These are phyloP conservation scores for Hippopotamus amphibius DNA, from an alignment of 2,113 vertebrate genomes.

Conservation along the genomic window DNA sequence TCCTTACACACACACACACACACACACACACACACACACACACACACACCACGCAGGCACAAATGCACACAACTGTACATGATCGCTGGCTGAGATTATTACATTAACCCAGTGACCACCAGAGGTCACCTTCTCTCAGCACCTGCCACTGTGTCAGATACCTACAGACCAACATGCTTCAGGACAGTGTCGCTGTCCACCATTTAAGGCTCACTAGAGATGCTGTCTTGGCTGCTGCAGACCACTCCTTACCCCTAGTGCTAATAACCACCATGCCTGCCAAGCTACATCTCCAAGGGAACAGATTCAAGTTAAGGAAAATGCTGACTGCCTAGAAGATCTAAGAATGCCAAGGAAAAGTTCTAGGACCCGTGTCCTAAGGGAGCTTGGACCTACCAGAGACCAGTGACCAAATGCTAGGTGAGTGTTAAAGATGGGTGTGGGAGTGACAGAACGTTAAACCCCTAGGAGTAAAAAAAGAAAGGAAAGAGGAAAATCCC, in stretches of 20 bases:
- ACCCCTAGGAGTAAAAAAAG: neutral
- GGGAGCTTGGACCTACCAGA: neutral
- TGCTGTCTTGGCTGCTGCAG: neutral
- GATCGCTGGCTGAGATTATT: neutral
- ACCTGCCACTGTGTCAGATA: neutral
- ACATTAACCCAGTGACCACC: neutral
- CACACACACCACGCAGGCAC: neutral
- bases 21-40: neutral
- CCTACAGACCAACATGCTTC: neutral
- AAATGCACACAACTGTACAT: neutral
- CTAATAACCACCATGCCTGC: neutral
- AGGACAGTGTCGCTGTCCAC: neutral
- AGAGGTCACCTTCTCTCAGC: conserved; percentile 48
- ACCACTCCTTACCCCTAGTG: neutral
- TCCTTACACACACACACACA: neutral
- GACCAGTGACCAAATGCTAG: neutral
- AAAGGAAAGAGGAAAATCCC: neutral
- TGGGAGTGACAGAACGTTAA: neutral
- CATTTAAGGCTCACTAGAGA: neutral
- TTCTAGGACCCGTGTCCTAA: neutral
- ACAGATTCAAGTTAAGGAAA: neutral
- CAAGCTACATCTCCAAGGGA: neutral
- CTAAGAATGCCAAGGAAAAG: neutral
- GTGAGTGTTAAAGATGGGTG: neutral
- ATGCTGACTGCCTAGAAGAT: neutral